Percentiles rank a stretch among this genome's conserved stretches.
Conservation (phyloP, 2,113 vertebrate species). For the Asarcornis scutulata region DNA sequence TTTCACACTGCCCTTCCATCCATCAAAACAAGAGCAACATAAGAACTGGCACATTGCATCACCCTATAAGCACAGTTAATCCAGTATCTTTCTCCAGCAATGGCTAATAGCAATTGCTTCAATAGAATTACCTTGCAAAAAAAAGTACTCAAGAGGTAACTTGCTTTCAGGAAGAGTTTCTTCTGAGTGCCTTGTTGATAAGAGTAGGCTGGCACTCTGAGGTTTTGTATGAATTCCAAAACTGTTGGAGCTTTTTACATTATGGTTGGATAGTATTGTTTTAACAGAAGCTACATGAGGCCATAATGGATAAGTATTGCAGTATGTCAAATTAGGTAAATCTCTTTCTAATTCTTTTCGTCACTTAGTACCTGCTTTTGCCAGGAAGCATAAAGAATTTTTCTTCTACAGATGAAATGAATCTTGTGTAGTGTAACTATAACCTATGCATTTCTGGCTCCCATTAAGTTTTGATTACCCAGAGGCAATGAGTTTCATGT, state of each 20-base stretch:
- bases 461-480: not conserved
- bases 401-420: not conserved
- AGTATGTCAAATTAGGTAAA: slow-evolving; percentile 6
- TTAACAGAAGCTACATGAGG: not conserved
- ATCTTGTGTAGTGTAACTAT: not conserved
- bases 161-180: not conserved
- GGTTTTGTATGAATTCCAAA: not conserved
- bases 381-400: not conserved
- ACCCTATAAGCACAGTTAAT: not conserved
- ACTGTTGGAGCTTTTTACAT: not conserved
- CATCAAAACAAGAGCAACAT: not conserved
- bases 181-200: not conserved
- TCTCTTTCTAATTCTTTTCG: not conserved
- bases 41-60: not conserved
- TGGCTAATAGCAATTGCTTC: not conserved
- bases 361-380: not conserved
- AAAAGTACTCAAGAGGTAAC: not conserved
- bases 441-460: slow-evolving; percentile 32
- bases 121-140: not conserved
- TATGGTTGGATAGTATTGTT: not conserved
- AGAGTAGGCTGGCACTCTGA: not conserved
- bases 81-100: not conserved
- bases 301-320: not conserved
- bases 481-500: slow-evolving; percentile 37
- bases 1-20: not conserved